Conservation (phyloP, 2,888 invertebrate species). For the Heteropelma amictum region DNA sequence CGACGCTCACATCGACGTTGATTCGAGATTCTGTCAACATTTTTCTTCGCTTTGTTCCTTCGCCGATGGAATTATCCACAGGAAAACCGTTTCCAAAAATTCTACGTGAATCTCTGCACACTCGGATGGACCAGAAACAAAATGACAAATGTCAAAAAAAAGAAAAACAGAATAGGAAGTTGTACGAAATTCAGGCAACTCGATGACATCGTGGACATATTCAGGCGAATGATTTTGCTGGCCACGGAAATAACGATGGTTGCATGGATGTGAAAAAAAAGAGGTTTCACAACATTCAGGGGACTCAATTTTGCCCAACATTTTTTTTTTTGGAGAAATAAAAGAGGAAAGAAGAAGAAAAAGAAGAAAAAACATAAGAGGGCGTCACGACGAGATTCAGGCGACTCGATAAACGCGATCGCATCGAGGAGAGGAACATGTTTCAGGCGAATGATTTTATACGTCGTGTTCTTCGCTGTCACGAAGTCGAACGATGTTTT, state of each 20-base stretch:
- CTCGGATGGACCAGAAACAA: neutral
- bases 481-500: conserved; percentile 12
- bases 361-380: too few species aligned
- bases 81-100: conserved; percentile 8
- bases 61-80: conserved; percentile 8
- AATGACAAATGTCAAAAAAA: neutral
- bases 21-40: conserved; percentile 54
- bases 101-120: conserved; percentile 17
- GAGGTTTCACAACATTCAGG: neutral
- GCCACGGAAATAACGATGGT: too few species aligned
- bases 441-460: too few species aligned
- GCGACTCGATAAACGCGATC: too few species aligned
- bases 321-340: too few species aligned
- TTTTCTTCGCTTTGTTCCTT: neutral
- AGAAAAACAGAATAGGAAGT: neutral
- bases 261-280: neutral
- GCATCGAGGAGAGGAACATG: too few species aligned
- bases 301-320: neutral
- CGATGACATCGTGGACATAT: too few species aligned
- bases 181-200: neutral
- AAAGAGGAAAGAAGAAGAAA: too few species aligned
- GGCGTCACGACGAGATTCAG: too few species aligned
- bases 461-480: neutral
- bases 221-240: too few species aligned
- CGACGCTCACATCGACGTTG: conserved; percentile 59